These are phyloP conservation scores for Incurvaria masculella DNA, from an alignment of 2,888 invertebrate genomes.

Conservation along the genomic window DNA sequence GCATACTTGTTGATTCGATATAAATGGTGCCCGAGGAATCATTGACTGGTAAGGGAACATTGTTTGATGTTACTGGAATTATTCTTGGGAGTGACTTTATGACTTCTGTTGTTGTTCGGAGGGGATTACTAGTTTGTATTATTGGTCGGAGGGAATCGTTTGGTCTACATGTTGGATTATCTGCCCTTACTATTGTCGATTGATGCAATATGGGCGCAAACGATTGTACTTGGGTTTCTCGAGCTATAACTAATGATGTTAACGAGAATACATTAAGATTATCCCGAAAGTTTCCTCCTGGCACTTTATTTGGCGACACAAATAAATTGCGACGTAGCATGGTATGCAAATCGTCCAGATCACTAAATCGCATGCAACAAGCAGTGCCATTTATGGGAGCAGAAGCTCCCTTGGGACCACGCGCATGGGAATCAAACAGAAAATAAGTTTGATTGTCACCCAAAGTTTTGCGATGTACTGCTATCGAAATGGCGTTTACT, in stretches of 20 bases:
- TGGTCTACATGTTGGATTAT: slow-evolving; percentile 9
- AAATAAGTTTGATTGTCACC: slow-evolving; percentile 1
- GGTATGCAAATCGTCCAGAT: slow-evolving; percentile 5
- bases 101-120: slow-evolving; percentile 4
- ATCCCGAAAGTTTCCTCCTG: slow-evolving; percentile 6
- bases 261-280: slow-evolving; percentile 6
- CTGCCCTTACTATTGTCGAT: slow-evolving; percentile 8
- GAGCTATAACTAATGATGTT: slow-evolving; percentile 6
- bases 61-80: slow-evolving; percentile 5
- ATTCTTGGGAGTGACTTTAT: slow-evolving; percentile 3
- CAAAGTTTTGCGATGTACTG: not conserved
- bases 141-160: slow-evolving; percentile 6
- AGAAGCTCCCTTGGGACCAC: slow-evolving; percentile 3
- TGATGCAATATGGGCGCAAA: slow-evolving; percentile 5
- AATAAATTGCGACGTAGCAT: slow-evolving; percentile 6
- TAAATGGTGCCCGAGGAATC: slow-evolving; percentile 7
- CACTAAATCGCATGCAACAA: slow-evolving; percentile 8
- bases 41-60: slow-evolving; percentile 5
- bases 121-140: slow-evolving; percentile 5
- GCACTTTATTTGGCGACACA: slow-evolving; percentile 5
- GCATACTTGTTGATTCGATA: slow-evolving; percentile 8
- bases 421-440: slow-evolving; percentile 5
- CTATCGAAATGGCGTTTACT: not conserved
- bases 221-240: slow-evolving; percentile 5
- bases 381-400: slow-evolving; percentile 1